Base-by-base conservation (phyloP, 2,888 invertebrate species). In the Eupithecia pulchellata region DNA sequence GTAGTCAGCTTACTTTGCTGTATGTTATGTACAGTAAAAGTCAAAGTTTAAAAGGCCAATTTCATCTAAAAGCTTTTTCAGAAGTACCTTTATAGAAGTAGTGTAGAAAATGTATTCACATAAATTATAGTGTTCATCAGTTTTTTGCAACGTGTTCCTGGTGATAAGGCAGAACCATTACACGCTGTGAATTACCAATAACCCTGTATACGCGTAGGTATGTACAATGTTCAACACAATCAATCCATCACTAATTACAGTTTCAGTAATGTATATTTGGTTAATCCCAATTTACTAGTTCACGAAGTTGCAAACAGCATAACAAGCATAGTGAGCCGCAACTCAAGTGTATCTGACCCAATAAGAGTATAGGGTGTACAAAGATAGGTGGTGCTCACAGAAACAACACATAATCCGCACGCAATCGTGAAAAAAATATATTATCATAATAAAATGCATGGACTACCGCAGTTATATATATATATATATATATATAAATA, bases 261-360 rank as follows among this genome's bases (percentile, higher is more conserved):
- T 47, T 52, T 52, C 47, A 52, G 52, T 52, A 1, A 52, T 52
- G 25, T 52, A 52, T 25, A 47, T 47, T 27, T 30, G 30, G 27
- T 64, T 64, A 29, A 42, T 27, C 39, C 29, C 11, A 32, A 60
- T n/a, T 52, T 52, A 52, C 25, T 52, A 25, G 52, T 52, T 52
- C 25, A 52, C 52, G 52, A 52, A 52, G 58, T 30, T 58, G 17
- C 30, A 58, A 29, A 30, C 58, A 30, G 4, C 17, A n/a, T 30
- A 27, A n/a, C 58, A 29, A 58, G 27, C n/a, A 58, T n/a, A n/a
- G n/a, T 29, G 30, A 30, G 30, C n/a, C 30, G 29, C 4, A 58
- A 29, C 52, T 52, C 52, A 52, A 52, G 25, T 52, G 13, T 52
- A 52, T 52, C 25, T 52, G 52, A 52, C 52, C 52, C 52, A 52